Evolutionary conservation across 2,113 vertebrate genomes (phyloP).

Genomic region (Pterophyllum scalare): DNA sequence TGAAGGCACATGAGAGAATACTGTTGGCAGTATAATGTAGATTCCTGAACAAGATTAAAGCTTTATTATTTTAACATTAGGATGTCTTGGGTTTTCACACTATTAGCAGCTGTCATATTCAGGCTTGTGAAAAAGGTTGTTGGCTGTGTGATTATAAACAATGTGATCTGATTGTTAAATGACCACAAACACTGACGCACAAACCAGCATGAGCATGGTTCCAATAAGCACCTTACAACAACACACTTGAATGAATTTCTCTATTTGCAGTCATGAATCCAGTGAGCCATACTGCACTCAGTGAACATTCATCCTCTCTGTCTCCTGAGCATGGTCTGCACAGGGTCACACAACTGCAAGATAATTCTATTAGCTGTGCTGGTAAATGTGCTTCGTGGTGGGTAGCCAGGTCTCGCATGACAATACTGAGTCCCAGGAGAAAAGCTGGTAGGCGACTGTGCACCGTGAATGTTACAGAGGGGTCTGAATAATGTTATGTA

Average conservation of each 20-base stretch:
- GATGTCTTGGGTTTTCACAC: too few species aligned
- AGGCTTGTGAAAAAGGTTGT: too few species aligned
- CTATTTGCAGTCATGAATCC: background rate
- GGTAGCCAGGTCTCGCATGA: conserved; percentile 21
- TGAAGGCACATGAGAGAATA: too few species aligned
- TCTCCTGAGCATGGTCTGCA: background rate
- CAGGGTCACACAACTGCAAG: background rate
- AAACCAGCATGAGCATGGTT: too few species aligned
- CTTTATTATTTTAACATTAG: too few species aligned
- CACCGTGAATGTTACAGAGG: conserved; percentile 26
- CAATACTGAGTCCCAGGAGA: conserved; percentile 39
- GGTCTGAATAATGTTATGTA: conserved; percentile 35
- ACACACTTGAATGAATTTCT: background rate
- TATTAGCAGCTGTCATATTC: too few species aligned
- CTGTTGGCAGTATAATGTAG: too few species aligned
- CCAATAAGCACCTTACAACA: background rate
- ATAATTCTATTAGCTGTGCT: conserved; percentile 17
- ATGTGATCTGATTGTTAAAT: background rate
- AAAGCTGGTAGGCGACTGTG: background rate
- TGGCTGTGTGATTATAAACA: background rate
- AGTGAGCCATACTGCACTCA: background rate
- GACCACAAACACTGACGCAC: background rate
- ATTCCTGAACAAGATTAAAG: too few species aligned
- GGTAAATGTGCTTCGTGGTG: conserved; percentile 36
- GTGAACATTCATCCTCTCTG: background rate